Base-by-base conservation (phyloP, 92 coral and sea anemone genomes). In the Heteractis magnifica region DNA sequence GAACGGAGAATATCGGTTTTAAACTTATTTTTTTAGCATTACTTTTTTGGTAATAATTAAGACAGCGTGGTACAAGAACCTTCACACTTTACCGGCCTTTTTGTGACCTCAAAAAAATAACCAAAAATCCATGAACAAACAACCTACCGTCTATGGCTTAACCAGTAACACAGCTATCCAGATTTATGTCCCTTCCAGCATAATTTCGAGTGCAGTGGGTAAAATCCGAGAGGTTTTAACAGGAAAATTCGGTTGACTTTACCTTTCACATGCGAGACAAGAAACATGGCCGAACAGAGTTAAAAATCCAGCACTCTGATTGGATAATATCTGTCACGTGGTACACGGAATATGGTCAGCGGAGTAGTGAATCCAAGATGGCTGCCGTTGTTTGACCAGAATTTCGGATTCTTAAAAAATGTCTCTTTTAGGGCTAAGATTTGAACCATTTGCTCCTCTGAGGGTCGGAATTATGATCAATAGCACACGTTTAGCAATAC, bases 221-320 rank as follows among this genome's bases (percentile, higher is more conserved):
- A 18, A 18, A 18, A 62, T 58, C 3, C 2, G 23, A 34, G 21
- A 1, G 68, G 53, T 51, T 81, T 81, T 68, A 49, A 50, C 26
- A 51, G 77, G 62, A 21, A 81, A 81, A 12, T n/a, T 70, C 34
- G 10, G 41, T 44, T 78, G 5, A 19, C 60, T 34, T 34, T 6
- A 41, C 4, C 14, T 72, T 59, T 18, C 41, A 81, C 81, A 86
- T 85, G 83, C 56, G 92, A 34, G 44, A 87, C 83, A 56, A 64
- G 76, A 78, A 86, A 86, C 19, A 86, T 86, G 92, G 90, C 86
- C 82, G 92, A 85, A 85, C 82, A 52, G 81, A 78, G 81, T 71
- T 20, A 80, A 21, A 62, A 89, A 86, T 77, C 68, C 77, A 51
- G 74, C 79, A 55, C 23, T 84, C 23, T 83, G 58, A 90, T 90